Evolutionary conservation across 2,113 vertebrate species (phyloP), one percentile per base, ranked within the genome.

Genomic region (Clinocottus analis): DNA sequence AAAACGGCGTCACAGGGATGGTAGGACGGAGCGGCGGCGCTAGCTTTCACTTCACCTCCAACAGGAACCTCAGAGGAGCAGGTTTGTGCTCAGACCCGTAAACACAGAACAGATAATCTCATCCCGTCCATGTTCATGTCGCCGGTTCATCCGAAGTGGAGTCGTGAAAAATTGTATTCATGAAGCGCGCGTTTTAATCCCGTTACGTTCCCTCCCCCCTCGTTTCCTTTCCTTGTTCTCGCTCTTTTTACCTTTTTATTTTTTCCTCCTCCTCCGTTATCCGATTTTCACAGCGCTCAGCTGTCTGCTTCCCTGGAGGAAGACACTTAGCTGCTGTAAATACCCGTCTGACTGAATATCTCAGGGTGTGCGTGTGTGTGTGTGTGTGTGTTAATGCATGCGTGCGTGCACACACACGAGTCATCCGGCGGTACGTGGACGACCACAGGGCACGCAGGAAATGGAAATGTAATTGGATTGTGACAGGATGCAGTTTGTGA

Each of bases 401-500:
- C 72, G 23, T 66, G 73, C 27, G 61, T 70, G 79, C 79, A 71
- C 45, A 70, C 53, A 4, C 35, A 66, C 11, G 71, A 79, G 75
- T 84, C 74, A 56, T 88, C 75, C 72, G 60, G 82, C 23, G 61
- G 78, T 84, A 84, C 91, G 89, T 91, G 74, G 89, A 84, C 47
- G 90, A 88, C 90, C 87, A 86, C 86, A 71, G 92, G 89, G 87
- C 88, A 80, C 6, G 59, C 75, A 89, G 92, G 92, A 93, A 93
- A 92, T 93, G 90, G 87, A 90, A 91, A 87, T 89, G 86, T 92
- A 90, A 94, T 92, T 92, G 89, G 91, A 94, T 91, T 91, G 85
- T 90, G 91, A 91, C 91, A 90, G 91, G 88, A 92, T 90, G 89
- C 89, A 87, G 89, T 93, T 92, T 90, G 86, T 78, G 88, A 87